Evolutionary conservation across 2,888 invertebrate genomes (phyloP).

Genomic region (Nemotelus nigrinus): DNA sequence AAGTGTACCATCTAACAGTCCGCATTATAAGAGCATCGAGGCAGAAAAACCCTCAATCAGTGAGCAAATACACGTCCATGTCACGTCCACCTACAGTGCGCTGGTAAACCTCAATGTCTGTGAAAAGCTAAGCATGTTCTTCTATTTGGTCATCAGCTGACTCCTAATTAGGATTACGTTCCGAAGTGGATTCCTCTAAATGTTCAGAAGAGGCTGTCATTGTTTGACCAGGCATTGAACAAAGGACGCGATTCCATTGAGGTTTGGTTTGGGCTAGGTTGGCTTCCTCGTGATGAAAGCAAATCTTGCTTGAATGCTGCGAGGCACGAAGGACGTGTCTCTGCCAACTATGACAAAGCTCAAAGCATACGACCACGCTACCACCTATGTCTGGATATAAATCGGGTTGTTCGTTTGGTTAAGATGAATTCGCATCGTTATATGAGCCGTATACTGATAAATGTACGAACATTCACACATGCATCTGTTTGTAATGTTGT

Average conservation of each 20-base stretch:
- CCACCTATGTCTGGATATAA: too few relatives aligned
- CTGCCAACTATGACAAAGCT: too few relatives aligned
- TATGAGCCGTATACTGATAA: too few relatives aligned
- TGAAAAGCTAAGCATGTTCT: constrained; percentile 17
- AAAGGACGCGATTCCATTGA: constrained; percentile 23
- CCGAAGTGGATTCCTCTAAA: constrained; percentile 27
- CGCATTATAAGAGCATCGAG: too few relatives aligned
- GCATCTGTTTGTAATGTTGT: too few relatives aligned
- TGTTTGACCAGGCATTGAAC: constrained; percentile 11
- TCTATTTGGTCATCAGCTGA: constrained; percentile 21
- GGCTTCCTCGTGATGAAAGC: constrained; percentile 21
- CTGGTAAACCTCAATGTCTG: not conserved
- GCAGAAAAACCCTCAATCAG: too few relatives aligned
- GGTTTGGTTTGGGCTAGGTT: not conserved
- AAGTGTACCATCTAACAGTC: too few relatives aligned
- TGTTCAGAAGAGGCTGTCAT: constrained; percentile 19
- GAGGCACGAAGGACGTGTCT: too few relatives aligned
- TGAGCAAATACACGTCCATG: not conserved
- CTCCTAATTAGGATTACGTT: constrained; percentile 41
- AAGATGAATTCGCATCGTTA: too few relatives aligned
- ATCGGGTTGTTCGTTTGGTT: too few relatives aligned
- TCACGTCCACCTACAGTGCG: not conserved
- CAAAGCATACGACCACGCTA: too few relatives aligned
- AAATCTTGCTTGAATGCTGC: not conserved
- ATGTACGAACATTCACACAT: too few relatives aligned